Evolutionary conservation across 2,797 vertebrate species (phyloP).

Genomic region (Chromobotia macracanthus): DNA sequence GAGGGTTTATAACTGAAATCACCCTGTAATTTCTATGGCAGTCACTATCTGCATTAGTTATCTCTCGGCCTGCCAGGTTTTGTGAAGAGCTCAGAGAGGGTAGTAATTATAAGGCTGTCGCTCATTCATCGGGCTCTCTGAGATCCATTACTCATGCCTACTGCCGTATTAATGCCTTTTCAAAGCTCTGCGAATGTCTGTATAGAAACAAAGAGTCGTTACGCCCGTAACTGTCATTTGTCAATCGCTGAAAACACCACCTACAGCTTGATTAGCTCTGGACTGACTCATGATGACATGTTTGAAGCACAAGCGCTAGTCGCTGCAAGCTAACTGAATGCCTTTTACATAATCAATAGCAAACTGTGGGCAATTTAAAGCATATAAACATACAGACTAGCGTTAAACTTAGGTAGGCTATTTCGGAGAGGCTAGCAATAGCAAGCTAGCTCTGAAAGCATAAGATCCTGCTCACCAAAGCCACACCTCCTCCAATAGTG

Average conservation of each 20-base stretch:
- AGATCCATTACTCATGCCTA: conserved; percentile 44
- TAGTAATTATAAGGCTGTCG: conserved; percentile 30
- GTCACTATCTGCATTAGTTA: conserved; percentile 28
- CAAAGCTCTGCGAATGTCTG: conserved; percentile 34
- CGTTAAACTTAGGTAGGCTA: background rate
- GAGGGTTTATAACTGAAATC: background rate
- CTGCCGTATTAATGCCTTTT: conserved; percentile 38
- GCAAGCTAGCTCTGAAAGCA: too few relatives aligned
- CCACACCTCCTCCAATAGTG: too few relatives aligned
- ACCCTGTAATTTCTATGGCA: conserved; percentile 26
- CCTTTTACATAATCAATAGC: conserved; percentile 13
- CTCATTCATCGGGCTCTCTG: conserved; percentile 29
- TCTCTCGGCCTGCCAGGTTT: conserved; percentile 16
- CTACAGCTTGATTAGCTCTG: conserved; percentile 41
- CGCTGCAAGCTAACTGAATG: conserved; percentile 27
- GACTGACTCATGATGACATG: conserved; percentile 47
- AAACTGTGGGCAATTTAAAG: background rate
- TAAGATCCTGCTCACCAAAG: too few relatives aligned
- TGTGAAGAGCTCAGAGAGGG: conserved; percentile 32
- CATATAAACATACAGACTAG: conserved; percentile 14
- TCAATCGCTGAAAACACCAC: conserved; percentile 46
- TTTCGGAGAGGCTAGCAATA: too few relatives aligned
- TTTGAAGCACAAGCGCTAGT: conserved; percentile 45
- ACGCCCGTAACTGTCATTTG: conserved; percentile 30
- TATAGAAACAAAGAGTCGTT: conserved; percentile 45